Evolutionary conservation across 1,140 invertebrate species (phyloP), one percentile per base, ranked within the genome.

Genomic region (Meloidogyne chitwoodi): DNA sequence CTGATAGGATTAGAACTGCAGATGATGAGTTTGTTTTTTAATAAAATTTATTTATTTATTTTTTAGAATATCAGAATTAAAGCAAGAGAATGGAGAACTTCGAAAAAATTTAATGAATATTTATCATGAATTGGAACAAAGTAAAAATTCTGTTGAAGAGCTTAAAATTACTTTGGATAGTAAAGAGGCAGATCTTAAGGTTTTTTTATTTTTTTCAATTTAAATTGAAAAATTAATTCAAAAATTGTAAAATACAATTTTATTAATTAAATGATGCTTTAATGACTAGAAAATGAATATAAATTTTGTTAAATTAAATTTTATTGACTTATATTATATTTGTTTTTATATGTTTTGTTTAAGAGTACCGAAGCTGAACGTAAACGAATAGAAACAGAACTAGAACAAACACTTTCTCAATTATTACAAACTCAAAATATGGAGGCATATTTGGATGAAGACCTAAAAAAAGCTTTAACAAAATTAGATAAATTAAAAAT

Each of bases 381-480:
- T 34, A 24, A 73, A 63, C 41, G 56, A 34, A 26, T 73, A 14
- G 44, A 73, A 63, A 56, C 12, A 31, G 44, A 73, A 22, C 24
- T 65, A n/a, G 56, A 31, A 14, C 22, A 73, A 14, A 34, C 48
- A 26, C 29, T 73, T 34, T 41, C 29, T 64, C 29, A 73, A 56
- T 64, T 73, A 64, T 61, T 48, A 6, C 41, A 73, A 64, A 38
- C 71, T 61, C 71, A 63, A 38, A 73, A 73, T 38, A 63, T n/a
- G n/a, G 71, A 73, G 19, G 64, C 31, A 34, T 73, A 73, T 73
- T 22, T 73, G 71, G 71, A 73, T 19, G 56, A 73, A 31, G 71
- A 73, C 14, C n/a, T 73, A 34, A 73, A 73, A 12, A 56, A 73
- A 61, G 48, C 71, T 11, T 66, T 68, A 10, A 34, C 26, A n/a